Evolutionary conservation across 1,140 invertebrate genomes (phyloP).

Genomic region (Agrypnia vestita): DNA sequence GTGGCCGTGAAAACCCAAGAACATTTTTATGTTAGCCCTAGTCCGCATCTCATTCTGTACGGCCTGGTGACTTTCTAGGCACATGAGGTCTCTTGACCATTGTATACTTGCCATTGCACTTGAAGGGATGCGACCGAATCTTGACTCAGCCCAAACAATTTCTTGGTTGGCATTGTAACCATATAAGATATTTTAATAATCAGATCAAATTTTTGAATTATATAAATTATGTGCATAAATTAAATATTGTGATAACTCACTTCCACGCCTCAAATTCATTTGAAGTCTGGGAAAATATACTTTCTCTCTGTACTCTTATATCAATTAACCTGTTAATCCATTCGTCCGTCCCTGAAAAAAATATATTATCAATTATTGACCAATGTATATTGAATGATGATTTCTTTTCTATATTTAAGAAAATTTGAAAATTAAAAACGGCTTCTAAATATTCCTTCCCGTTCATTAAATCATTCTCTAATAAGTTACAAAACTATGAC

Average conservation of each 20-base stretch:
- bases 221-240: neutral
- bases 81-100: no score
- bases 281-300: constrained; percentile 19
- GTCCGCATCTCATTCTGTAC: neutral
- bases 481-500: no score
- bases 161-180: neutral
- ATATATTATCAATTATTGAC: no score
- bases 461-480: no score
- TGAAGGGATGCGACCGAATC: neutral
- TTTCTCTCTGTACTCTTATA: constrained; percentile 46
- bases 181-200: neutral
- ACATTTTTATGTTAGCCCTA: no score
- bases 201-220: neutral
- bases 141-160: neutral
- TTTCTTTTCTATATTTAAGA: no score
- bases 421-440: no score
- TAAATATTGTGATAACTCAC: constrained; percentile 41
- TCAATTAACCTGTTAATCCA: constrained; percentile 53
- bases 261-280: constrained; percentile 44
- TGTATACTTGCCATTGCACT: no score
- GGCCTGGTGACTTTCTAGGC: no score
- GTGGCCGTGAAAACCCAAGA: no score
- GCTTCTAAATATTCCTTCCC: no score
- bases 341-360: constrained; percentile 51
- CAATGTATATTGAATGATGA: no score